Conservation (phyloP, 1,140 invertebrate species). For the Pseudoatta argentina region DNA sequence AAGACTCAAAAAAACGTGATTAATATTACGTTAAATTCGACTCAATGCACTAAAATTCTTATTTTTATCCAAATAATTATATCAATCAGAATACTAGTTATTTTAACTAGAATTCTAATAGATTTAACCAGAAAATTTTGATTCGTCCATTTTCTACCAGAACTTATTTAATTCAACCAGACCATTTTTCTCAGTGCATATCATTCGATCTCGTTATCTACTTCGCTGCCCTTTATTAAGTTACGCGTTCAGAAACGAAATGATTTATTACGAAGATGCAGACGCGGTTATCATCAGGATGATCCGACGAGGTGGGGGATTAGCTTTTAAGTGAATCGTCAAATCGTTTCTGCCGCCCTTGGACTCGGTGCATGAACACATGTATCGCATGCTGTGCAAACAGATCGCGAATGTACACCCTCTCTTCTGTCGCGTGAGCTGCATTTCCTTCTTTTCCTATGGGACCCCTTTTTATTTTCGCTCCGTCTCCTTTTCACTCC, state of each 20-base stretch:
- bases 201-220: conserved; percentile 23
- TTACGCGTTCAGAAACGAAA: neutral
- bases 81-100: no score
- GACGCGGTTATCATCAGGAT: conserved; percentile 66
- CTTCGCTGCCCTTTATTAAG: neutral
- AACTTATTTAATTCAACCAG: no score
- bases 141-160: no score
- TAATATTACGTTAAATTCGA: neutral
- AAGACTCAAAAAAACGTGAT: neutral
- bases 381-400: conserved; percentile 85
- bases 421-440: conserved; percentile 65
- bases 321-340: conserved; percentile 84
- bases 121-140: no score
- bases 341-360: conserved; percentile 79
- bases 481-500: conserved; percentile 69
- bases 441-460: conserved; percentile 66
- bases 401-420: conserved; percentile 72
- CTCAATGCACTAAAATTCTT: neutral
- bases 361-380: conserved; percentile 79
- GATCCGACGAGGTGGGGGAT: conserved; percentile 78
- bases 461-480: conserved; percentile 60
- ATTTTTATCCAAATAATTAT: no score
- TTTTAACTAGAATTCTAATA: no score
- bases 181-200: no score
- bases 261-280: conserved; percentile 63